Conservation (phyloP, 2,113 vertebrate species). For the Calyptomena viridis region DNA sequence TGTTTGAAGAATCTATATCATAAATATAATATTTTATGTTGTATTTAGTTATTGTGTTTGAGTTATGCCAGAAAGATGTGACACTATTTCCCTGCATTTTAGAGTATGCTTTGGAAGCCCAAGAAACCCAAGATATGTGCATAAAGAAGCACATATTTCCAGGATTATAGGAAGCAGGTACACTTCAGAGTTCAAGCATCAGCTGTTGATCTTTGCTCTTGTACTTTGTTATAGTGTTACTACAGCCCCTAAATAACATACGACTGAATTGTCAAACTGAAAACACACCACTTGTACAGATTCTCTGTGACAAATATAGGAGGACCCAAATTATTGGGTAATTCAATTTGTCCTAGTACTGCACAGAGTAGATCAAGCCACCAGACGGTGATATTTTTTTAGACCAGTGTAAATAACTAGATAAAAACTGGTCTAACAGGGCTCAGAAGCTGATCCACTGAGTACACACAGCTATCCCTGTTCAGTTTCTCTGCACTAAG, state of each 20-base stretch:
- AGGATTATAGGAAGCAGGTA: background rate
- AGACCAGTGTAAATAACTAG: background rate
- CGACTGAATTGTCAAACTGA: background rate
- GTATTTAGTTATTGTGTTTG: background rate
- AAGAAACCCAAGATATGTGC: background rate
- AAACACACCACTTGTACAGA: background rate
- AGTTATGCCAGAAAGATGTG: background rate
- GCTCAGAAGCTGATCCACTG: background rate
- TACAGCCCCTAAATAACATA: background rate
- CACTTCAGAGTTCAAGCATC: slow-evolving; percentile 1
- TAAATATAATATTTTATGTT: background rate
- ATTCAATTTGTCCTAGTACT: background rate
- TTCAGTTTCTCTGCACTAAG: background rate
- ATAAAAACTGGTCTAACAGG: background rate
- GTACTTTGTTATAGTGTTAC: background rate
- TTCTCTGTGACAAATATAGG: background rate
- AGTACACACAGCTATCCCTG: background rate
- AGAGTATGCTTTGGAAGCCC: background rate
- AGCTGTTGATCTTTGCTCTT: slow-evolving; percentile 27
- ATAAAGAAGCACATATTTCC: background rate
- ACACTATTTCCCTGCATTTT: background rate
- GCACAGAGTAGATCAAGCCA: background rate
- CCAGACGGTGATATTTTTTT: background rate
- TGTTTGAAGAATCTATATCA: background rate
- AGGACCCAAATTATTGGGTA: background rate